Evolutionary conservation across 2,888 invertebrate genomes (phyloP).

Genomic region (Clusia tigrina): DNA sequence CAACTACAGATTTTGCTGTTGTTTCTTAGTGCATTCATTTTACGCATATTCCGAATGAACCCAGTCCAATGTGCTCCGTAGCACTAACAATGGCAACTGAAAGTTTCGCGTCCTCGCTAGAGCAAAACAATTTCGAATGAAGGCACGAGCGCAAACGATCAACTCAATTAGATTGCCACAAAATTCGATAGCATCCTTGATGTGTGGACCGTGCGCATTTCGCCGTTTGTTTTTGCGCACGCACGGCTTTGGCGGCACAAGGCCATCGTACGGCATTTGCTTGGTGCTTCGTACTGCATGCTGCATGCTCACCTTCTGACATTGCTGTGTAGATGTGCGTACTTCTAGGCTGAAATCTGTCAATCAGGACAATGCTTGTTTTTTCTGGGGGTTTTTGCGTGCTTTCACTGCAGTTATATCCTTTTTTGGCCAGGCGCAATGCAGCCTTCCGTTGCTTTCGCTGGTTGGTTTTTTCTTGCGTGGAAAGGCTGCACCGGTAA

Average conservation of each 20-base stretch:
- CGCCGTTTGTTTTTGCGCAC: background rate
- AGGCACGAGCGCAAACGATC: conserved; percentile 46
- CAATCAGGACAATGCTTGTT: conserved; percentile 50
- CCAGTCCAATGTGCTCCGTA: no score
- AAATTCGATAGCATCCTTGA: conserved; percentile 41
- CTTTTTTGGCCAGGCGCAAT: background rate
- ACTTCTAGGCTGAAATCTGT: conserved; percentile 43
- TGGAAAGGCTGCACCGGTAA: background rate
- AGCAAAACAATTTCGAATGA: no score
- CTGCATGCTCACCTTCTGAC: no score
- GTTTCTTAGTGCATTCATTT: no score
- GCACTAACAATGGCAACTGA: no score
- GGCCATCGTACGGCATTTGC: background rate
- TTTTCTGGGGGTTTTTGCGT: background rate
- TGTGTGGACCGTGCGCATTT: conserved; percentile 11
- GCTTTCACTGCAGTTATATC: conserved; percentile 16
- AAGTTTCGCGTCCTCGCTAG: no score
- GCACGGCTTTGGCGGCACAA: background rate
- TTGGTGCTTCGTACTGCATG: no score
- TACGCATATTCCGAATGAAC: no score
- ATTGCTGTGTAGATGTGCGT: conserved; percentile 32
- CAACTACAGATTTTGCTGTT: no score
- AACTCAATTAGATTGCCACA: conserved; percentile 53
- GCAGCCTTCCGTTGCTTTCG: background rate
- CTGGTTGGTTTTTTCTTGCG: background rate